Percentiles rank a stretch among this genome's conserved stretches.
These are phyloP conservation scores for Capitulum mitella DNA, from an alignment of 2,888 invertebrate species.

Conservation along the genomic window DNA sequence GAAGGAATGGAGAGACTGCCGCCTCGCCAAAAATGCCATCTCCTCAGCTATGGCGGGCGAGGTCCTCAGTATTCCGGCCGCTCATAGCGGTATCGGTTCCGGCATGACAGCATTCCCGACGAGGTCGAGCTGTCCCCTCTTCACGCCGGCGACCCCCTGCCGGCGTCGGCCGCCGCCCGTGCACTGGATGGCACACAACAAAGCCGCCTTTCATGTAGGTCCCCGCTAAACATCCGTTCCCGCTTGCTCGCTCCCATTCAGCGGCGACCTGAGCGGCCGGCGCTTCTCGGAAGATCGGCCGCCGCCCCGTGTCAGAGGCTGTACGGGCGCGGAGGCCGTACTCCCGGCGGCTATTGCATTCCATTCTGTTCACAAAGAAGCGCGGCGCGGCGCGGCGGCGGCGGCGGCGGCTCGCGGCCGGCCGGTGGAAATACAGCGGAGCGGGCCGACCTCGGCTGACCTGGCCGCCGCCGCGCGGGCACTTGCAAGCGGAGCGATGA, in stretches of 20 bases:
- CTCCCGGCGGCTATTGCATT: conserved; percentile 15
- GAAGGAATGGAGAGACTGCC: too few species aligned
- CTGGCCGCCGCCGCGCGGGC: neutral
- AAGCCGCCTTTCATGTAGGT: neutral
- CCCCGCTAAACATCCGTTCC: neutral
- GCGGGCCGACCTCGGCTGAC: conserved; percentile 6
- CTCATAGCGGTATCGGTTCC: neutral
- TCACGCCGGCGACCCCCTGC: neutral
- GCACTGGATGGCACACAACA: neutral
- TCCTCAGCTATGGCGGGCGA: too few species aligned
- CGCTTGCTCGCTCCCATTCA: neutral
- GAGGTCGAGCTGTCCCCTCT: neutral
- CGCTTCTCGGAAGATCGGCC: neutral
- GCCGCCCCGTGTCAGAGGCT: neutral
- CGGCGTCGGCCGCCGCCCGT: neutral
- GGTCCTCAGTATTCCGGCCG: neutral
- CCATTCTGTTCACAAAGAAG: conserved; percentile 24
- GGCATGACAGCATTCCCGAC: neutral
- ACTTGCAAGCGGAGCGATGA: neutral
- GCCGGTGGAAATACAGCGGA: neutral
- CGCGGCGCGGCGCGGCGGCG: neutral
- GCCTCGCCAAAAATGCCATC: too few species aligned
- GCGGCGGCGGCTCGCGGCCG: neutral
- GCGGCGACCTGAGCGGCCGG: neutral
- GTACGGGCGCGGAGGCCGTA: conserved; percentile 9